Evolutionary conservation across 2,113 vertebrate species (phyloP).

Genomic region (Cyrtonyx montezumae): DNA sequence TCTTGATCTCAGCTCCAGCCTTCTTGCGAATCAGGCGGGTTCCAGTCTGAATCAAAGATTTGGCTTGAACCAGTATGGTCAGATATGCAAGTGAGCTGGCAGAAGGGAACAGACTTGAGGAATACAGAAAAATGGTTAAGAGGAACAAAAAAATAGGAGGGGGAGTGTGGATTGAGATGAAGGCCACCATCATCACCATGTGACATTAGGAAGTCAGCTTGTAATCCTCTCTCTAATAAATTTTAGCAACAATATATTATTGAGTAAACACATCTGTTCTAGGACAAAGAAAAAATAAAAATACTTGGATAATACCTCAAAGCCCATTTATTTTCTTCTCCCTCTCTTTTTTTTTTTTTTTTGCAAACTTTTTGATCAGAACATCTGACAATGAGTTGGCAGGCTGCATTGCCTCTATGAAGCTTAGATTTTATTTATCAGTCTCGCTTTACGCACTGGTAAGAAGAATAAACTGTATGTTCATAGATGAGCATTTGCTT

Average conservation of each 20-base stretch:
- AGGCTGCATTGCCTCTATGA: accelerated
- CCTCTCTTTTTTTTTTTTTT: neutral
- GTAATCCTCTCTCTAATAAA: neutral
- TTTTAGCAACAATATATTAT: neutral
- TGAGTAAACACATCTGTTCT: neutral
- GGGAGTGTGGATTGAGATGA: neutral
- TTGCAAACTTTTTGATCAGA: neutral
- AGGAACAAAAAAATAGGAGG: neutral
- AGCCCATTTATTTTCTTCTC: neutral
- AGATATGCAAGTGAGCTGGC: neutral
- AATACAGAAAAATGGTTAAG: neutral
- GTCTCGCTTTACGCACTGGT: neutral
- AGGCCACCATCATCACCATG: neutral
- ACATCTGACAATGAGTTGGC: neutral
- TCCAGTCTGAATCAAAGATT: conserved; percentile 43
- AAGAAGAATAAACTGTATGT: neutral
- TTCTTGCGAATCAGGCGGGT: conserved; percentile 14
- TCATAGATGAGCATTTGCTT: neutral
- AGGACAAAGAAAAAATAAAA: neutral
- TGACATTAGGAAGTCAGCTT: neutral
- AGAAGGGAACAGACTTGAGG: neutral
- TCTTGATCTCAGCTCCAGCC: conserved; percentile 51
- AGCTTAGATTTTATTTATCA: neutral
- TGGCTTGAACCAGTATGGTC: neutral
- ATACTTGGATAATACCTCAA: neutral